These are phyloP conservation scores for Poecilia wingei DNA, from an alignment of 2,797 vertebrate species.

Conservation along the genomic window DNA sequence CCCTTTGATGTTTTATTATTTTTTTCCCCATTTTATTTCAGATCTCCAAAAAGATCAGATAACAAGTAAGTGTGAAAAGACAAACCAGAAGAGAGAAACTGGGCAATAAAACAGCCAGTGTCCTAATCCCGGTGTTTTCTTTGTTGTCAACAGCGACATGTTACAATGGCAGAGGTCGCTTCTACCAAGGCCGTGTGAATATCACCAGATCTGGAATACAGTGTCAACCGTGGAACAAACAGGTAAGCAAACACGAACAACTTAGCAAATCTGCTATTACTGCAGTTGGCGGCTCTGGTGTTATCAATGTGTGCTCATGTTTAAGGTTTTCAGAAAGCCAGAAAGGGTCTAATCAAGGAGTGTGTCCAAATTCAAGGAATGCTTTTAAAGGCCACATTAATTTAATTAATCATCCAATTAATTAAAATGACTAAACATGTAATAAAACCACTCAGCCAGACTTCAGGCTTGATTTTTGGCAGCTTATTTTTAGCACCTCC, in stretches of 20 bases:
- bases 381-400: not conserved
- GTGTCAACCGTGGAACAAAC: constrained; percentile 88
- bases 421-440: not conserved
- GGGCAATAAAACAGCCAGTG: not conserved
- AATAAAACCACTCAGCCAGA: not conserved
- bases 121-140: not conserved
- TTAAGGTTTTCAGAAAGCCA: not conserved
- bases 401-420: not conserved
- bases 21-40: constrained; percentile 64
- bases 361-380: not conserved
- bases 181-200: constrained; percentile 88
- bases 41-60: constrained; percentile 89
- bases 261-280: not conserved
- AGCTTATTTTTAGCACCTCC: not conserved
- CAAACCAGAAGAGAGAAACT: not conserved
- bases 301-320: not conserved
- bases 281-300: not conserved
- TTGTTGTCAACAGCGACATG: constrained; percentile 79
- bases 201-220: constrained; percentile 83
- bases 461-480: not conserved
- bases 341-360: not conserved
- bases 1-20: not conserved
- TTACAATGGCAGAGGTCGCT: constrained; percentile 86
- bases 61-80: constrained; percentile 87
- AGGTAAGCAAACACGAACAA: constrained; percentile 61